Evolutionary conservation across 1,140 invertebrate species (phyloP).

Genomic region (Pteromalus puparum): DNA sequence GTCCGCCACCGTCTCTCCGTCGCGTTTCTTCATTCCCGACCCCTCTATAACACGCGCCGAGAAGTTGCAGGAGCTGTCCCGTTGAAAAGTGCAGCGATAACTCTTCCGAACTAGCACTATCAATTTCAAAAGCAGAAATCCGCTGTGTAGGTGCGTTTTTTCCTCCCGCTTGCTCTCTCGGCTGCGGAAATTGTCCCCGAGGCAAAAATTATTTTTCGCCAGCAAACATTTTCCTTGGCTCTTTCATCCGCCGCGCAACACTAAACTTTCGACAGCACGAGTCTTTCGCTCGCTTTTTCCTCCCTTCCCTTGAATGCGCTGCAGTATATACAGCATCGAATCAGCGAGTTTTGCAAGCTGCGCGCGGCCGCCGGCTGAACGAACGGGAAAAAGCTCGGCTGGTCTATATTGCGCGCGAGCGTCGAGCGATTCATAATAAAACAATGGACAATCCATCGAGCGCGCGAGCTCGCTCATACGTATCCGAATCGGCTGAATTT

Average conservation of each 20-base stretch:
- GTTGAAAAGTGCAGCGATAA: slow-evolving; percentile 49
- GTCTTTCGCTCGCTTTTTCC: background rate
- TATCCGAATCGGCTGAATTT: slow-evolving; percentile 54
- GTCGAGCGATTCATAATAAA: slow-evolving; percentile 55
- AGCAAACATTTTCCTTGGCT: background rate
- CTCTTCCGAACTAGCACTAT: slow-evolving; percentile 49
- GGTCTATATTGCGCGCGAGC: background rate
- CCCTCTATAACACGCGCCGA: slow-evolving; percentile 17
- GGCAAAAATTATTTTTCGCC: slow-evolving; percentile 38
- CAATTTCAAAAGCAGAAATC: slow-evolving; percentile 49
- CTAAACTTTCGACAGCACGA: slow-evolving; percentile 21
- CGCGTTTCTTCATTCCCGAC: background rate
- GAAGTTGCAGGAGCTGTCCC: slow-evolving; percentile 46
- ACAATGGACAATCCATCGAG: slow-evolving; percentile 60
- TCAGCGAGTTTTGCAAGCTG: background rate
- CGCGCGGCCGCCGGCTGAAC: background rate
- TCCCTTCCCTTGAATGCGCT: background rate
- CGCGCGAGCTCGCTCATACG: background rate
- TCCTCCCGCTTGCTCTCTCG: background rate
- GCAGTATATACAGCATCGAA: too few relatives aligned
- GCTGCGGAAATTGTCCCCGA: slow-evolving; percentile 13
- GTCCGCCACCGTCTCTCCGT: background rate
- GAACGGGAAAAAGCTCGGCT: slow-evolving; percentile 2
- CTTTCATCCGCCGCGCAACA: background rate
- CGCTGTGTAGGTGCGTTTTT: slow-evolving; percentile 40